phyloP scores from a whole-genome alignment of 2,797 vertebrate species.

The Coilia nasus region DNA sequence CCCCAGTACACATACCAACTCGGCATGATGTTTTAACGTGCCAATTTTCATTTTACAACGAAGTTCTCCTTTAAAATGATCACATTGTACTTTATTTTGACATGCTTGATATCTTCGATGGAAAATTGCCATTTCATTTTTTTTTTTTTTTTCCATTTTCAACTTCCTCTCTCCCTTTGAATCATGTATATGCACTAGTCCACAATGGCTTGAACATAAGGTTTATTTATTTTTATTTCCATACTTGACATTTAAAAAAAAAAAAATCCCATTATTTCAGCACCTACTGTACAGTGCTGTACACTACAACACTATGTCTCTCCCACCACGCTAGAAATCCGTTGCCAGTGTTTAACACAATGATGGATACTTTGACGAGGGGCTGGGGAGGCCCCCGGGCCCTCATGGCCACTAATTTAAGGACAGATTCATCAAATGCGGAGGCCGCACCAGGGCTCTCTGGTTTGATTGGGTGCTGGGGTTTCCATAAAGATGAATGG shows the following conservation, averaged over 20 bases:
- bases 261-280: background rate
- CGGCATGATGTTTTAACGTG: too few species aligned
- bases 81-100: background rate
- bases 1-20: too few species aligned
- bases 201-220: background rate
- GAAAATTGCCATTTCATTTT: background rate
- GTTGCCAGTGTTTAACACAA: slow-evolving; percentile 69
- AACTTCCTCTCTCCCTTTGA: background rate
- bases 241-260: background rate
- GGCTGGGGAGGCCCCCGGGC: slow-evolving; percentile 48
- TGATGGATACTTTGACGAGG: slow-evolving; percentile 76
- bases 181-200: background rate
- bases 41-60: too few species aligned
- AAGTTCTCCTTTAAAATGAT: too few species aligned
- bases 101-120: background rate
- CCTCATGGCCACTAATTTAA: slow-evolving; percentile 70
- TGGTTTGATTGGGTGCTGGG: slow-evolving; percentile 66
- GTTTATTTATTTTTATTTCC: slow-evolving; percentile 4
- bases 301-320: slow-evolving; percentile 39
- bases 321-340: slow-evolving; percentile 55
- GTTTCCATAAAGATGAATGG: slow-evolving; percentile 76
- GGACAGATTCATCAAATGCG: slow-evolving; percentile 75
- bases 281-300: background rate
- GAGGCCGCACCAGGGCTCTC: slow-evolving; percentile 57
- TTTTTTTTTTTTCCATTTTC: too few species aligned